Conservation (phyloP, 1,140 invertebrate species). For the Procambarus clarkii region DNA sequence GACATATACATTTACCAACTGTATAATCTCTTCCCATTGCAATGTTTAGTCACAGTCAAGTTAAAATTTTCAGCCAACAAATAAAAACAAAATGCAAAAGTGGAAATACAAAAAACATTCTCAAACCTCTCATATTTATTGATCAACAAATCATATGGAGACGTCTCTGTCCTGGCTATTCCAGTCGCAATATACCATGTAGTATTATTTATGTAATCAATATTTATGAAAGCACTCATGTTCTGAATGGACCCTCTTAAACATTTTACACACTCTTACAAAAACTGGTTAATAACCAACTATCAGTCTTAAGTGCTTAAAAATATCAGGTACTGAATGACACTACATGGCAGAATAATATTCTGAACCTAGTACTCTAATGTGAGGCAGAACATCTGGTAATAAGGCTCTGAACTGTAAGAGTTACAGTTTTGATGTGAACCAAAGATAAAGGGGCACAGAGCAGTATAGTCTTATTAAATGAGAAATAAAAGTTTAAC, state of each 20-base stretch:
- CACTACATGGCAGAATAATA: neutral
- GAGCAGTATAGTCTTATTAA: neutral
- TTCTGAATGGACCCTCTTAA: neutral
- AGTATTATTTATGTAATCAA: constrained; percentile 2
- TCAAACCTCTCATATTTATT: neutral
- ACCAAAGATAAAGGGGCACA: neutral
- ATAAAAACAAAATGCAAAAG: neutral
- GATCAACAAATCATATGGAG: constrained; percentile 1
- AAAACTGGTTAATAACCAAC: neutral
- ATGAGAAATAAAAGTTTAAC: neutral
- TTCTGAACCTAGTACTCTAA: neutral
- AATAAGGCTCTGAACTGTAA: neutral
- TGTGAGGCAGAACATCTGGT: neutral
- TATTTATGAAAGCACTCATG: neutral
- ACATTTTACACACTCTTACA: neutral
- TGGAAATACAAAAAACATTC: neutral
- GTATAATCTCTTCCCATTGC: neutral
- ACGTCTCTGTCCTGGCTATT: neutral
- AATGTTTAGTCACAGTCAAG: too few species aligned
- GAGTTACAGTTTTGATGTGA: neutral
- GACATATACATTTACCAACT: neutral
- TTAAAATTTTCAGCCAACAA: too few species aligned
- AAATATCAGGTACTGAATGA: constrained; percentile 7
- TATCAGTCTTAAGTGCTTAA: neutral
- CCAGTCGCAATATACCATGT: neutral